These are phyloP conservation scores for Spongilla lacustris DNA, from an alignment of 37 sponge, comb jelly and placozoan species.

Conservation along the genomic window DNA sequence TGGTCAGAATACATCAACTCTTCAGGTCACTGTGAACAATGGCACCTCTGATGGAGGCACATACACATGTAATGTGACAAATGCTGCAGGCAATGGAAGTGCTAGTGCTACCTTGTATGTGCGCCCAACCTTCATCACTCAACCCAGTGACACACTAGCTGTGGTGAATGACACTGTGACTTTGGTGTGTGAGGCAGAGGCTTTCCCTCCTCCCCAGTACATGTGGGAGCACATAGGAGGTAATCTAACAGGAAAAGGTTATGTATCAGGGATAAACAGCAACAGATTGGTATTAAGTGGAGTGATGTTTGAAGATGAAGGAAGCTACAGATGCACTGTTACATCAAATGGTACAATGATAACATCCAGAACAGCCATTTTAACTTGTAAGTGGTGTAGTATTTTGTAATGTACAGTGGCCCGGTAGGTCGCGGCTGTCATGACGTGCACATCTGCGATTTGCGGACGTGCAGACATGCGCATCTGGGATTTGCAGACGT, in stretches of 20 bases:
- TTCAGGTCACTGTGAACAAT: no score
- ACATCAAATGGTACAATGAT: not conserved
- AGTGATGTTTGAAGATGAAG: not conserved
- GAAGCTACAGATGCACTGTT: not conserved
- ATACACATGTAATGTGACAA: conserved; percentile 43
- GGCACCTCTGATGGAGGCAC: conserved; percentile 34
- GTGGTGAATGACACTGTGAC: not conserved
- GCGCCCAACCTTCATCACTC: not conserved
- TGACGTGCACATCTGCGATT: no score
- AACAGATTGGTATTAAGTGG: conserved; percentile 12
- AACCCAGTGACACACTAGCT: conserved; percentile 7
- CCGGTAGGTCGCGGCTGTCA: no score
- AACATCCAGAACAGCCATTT: not conserved
- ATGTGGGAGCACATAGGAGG: conserved; percentile 2
- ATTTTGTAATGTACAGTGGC: no score
- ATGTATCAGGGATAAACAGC: not conserved
- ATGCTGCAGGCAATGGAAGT: conserved; percentile 29
- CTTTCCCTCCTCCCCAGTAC: conserved; percentile 26
- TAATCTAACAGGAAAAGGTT: not conserved
- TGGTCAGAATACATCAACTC: no score
- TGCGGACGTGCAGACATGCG: no score
- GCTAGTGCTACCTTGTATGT: conserved; percentile 17
- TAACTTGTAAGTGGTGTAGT: not conserved
- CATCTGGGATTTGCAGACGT: no score
- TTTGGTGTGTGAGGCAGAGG: conserved; percentile 8